Conservation (phyloP, 2,797 vertebrate species). For the Trichosurus vulpecula region DNA sequence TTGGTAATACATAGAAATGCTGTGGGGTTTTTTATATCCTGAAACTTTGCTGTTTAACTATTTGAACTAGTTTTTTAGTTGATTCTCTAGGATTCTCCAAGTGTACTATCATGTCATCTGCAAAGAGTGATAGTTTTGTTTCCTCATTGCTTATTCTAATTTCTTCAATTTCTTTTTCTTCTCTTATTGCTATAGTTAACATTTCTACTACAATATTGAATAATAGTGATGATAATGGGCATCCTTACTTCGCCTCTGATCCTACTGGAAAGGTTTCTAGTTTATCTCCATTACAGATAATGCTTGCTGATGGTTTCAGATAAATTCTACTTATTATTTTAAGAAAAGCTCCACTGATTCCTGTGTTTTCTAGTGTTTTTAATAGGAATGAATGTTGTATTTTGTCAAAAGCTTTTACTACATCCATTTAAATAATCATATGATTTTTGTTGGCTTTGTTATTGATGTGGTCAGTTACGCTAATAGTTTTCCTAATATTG, state of each 20-base stretch:
- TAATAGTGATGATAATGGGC: not conserved
- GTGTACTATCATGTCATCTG: not conserved
- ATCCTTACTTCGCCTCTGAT: not conserved
- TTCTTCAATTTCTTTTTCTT: not conserved
- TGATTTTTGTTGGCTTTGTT: not conserved
- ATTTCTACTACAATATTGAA: not conserved
- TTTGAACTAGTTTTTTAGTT: not conserved
- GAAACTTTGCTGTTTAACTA: not conserved
- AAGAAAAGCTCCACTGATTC: not conserved
- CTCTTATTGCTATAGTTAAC: not conserved
- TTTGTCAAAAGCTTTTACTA: not conserved
- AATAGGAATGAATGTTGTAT: not conserved
- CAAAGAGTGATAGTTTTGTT: not conserved
- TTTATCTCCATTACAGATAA: not conserved
- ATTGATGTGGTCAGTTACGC: not conserved
- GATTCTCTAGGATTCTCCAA: not conserved
- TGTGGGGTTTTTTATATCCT: not conserved
- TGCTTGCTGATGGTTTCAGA: not conserved
- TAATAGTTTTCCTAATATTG: not conserved
- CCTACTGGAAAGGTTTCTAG: not conserved
- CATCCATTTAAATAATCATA: not conserved
- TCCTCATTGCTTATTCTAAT: not conserved
- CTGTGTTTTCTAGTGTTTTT: not conserved
- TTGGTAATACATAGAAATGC: not conserved
- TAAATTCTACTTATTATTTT: not conserved